Conservation (phyloP, 2,113 vertebrate genomes). For the Origma solitaria region DNA sequence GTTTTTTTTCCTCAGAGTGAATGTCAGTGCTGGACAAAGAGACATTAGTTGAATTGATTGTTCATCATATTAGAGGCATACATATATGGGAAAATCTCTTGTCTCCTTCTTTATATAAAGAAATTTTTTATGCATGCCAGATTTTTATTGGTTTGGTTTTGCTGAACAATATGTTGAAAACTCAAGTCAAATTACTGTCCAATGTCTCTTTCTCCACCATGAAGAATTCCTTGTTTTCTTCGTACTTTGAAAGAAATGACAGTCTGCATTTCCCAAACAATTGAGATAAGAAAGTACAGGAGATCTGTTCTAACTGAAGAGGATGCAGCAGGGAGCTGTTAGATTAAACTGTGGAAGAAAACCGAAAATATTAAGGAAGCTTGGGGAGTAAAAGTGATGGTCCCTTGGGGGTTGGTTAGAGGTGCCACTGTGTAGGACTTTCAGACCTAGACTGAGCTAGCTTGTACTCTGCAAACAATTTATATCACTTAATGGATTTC, state of each 20-base stretch:
- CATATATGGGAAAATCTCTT: not conserved
- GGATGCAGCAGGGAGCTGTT: not conserved
- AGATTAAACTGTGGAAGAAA: not conserved
- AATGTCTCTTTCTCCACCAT: not conserved
- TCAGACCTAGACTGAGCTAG: not conserved
- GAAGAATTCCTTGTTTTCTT: not conserved
- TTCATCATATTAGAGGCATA: not conserved
- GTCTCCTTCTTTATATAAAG: not conserved
- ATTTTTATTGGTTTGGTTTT: not conserved
- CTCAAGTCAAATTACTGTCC: not conserved
- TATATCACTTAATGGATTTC: constrained; percentile 5
- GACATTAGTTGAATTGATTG: not conserved
- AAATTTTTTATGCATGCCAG: not conserved
- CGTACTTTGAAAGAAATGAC: accelerated
- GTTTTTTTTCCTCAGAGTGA: not conserved
- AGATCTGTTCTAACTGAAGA: not conserved
- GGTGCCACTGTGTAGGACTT: not conserved
- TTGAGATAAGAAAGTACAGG: not conserved
- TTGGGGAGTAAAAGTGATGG: not conserved
- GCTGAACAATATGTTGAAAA: not conserved
- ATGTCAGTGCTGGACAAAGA: not conserved
- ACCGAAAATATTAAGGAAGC: not conserved
- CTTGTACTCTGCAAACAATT: not conserved
- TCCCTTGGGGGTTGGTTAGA: not conserved
- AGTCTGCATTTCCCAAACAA: not conserved